Evolutionary conservation across 2,113 vertebrate genomes (phyloP).

Genomic region (Malurus melanocephalus): DNA sequence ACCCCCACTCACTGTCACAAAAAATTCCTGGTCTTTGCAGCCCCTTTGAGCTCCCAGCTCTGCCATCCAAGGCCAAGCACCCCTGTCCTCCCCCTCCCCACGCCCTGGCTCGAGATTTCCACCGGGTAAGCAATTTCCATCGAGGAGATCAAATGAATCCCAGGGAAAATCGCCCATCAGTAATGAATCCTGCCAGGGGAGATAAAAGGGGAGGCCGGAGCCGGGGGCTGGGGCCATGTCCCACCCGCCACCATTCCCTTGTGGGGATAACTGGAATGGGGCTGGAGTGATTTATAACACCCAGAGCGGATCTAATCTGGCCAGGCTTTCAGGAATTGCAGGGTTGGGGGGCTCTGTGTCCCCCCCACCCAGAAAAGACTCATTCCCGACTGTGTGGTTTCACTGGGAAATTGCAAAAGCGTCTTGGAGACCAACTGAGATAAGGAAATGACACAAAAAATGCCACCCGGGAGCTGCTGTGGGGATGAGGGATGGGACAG

Average conservation of each 20-base stretch:
- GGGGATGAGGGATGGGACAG: background rate
- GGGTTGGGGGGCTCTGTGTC: fast-evolving
- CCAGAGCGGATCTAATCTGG: background rate
- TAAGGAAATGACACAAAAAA: background rate
- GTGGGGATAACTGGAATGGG: background rate
- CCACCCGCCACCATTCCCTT: fast-evolving
- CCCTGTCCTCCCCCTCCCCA: background rate
- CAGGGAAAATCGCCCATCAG: background rate
- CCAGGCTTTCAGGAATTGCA: background rate
- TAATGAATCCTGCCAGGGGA: conserved; percentile 20
- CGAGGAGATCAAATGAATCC: conserved; percentile 13
- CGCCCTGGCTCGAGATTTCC: background rate
- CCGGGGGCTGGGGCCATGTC: background rate
- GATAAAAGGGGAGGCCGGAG: background rate
- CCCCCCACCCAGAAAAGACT: background rate
- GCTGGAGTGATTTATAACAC: background rate
- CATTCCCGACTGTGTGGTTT: background rate
- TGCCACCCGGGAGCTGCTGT: background rate
- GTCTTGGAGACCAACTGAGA: fast-evolving
- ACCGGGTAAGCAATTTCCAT: background rate
- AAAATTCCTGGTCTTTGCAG: background rate
- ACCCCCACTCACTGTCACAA: fast-evolving
- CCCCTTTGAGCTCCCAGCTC: background rate
- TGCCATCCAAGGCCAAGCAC: fast-evolving
- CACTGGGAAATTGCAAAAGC: background rate